Evolutionary conservation across 1,140 invertebrate genomes (phyloP).

Genomic region (Dendroctonus valens): DNA sequence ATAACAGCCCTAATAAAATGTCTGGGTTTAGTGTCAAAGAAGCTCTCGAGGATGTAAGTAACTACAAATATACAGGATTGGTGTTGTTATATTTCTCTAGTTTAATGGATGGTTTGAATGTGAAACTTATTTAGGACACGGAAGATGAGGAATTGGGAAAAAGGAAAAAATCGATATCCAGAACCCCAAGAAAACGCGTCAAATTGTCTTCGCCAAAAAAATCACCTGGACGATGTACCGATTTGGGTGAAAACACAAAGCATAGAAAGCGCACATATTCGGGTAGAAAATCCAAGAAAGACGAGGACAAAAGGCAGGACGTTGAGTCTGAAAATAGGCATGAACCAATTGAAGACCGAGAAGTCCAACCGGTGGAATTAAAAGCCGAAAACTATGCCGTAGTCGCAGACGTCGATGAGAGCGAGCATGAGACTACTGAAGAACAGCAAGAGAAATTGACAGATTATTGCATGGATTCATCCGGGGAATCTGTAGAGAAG

Average conservation of each 20-base stretch:
- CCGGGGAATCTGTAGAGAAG: slow-evolving; percentile 31
- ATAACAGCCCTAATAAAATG: slow-evolving; percentile 41
- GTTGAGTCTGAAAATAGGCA: too few relatives aligned
- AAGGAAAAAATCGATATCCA: slow-evolving; percentile 28
- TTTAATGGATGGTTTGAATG: slow-evolving; percentile 2
- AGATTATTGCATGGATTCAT: slow-evolving; percentile 31
- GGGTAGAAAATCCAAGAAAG: slow-evolving; percentile 17
- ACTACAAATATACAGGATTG: not conserved
- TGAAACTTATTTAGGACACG: slow-evolving; percentile 37
- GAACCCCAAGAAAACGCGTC: slow-evolving; percentile 23
- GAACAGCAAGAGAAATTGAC: slow-evolving; percentile 13
- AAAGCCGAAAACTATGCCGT: slow-evolving; percentile 12
- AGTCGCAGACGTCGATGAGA: slow-evolving; percentile 18
- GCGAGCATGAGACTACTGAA: slow-evolving; percentile 10
- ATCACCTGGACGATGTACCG: slow-evolving; percentile 8
- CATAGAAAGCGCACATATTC: slow-evolving; percentile 31
- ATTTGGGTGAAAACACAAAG: slow-evolving; percentile 2
- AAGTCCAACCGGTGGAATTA: not conserved
- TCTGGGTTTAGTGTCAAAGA: slow-evolving; percentile 42
- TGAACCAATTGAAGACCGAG: too few relatives aligned
- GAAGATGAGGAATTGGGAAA: slow-evolving; percentile 42
- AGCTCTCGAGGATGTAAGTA: slow-evolving; percentile 41
- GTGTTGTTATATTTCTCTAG: not conserved
- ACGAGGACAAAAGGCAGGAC: slow-evolving; percentile 21
- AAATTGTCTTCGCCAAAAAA: slow-evolving; percentile 28